These are phyloP conservation scores for Phainopepla nitens DNA, from an alignment of 2,113 vertebrate genomes.

Conservation along the genomic window DNA sequence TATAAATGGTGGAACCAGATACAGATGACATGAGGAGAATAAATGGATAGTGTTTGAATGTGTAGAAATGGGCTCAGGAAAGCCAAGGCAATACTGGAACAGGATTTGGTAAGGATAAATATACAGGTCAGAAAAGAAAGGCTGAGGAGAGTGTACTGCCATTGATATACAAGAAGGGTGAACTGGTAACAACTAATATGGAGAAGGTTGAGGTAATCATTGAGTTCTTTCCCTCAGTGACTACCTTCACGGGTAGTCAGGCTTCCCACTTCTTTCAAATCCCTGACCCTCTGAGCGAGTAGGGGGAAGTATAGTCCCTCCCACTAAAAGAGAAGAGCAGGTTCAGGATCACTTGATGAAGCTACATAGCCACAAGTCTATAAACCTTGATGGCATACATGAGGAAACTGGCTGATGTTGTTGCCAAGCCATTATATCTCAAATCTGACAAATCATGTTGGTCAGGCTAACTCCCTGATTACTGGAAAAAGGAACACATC, in stretches of 20 bases:
- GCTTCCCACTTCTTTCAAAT: background rate
- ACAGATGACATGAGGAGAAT: background rate
- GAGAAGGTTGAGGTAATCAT: background rate
- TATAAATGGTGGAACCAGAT: background rate
- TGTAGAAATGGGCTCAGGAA: background rate
- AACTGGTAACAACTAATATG: background rate
- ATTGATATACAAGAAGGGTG: background rate
- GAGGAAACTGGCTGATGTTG: background rate
- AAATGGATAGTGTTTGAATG: background rate
- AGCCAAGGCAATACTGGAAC: background rate
- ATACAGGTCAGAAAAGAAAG: background rate
- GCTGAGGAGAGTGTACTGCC: background rate
- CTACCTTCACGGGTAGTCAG: background rate
- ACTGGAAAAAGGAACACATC: background rate
- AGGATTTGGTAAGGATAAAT: background rate
- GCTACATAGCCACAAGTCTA: background rate
- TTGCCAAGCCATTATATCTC: background rate
- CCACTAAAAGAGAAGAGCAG: background rate
- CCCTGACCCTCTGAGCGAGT: background rate
- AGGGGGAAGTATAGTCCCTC: too few species aligned
- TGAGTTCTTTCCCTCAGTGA: background rate
- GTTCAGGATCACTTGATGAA: background rate
- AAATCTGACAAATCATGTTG: background rate
- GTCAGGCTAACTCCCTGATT: background rate
- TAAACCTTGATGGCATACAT: background rate